Conservation (phyloP, 1,140 invertebrate genomes). For the Vanessa tameamea region DNA sequence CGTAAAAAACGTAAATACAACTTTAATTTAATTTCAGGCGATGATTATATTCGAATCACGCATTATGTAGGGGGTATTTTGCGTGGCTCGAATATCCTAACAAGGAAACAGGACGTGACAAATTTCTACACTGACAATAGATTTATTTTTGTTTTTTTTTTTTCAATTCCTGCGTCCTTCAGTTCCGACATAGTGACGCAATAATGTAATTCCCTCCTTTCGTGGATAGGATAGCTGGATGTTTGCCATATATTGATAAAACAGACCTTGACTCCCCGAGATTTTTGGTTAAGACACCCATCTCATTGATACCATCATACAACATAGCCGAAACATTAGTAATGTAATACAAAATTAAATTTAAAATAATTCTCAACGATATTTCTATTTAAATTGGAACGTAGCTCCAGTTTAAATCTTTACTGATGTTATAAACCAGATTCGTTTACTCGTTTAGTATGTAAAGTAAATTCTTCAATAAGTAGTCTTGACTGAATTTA, state of each 20-base stretch:
- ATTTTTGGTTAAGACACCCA: constrained; percentile 15
- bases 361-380: background rate
- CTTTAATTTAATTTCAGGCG: too few relatives aligned
- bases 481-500: too few relatives aligned
- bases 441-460: background rate
- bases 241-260: constrained; percentile 48
- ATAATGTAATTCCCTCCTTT: constrained; percentile 14
- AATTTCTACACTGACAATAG: too few relatives aligned
- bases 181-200: constrained; percentile 10
- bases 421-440: constrained; percentile 1
- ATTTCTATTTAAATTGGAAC: background rate
- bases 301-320: constrained; percentile 12
- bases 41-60: too few relatives aligned
- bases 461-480: background rate
- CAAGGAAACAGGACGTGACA: too few relatives aligned
- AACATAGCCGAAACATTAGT: background rate
- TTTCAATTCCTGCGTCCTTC: constrained; percentile 5
- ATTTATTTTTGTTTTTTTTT: constrained; percentile 3
- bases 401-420: background rate
- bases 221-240: constrained; percentile 42
- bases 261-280: constrained; percentile 21
- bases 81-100: too few relatives aligned
- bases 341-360: background rate
- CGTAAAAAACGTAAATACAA: too few relatives aligned
- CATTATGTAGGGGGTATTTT: too few relatives aligned